phyloP scores from a whole-genome alignment of 2,113 vertebrate genomes.

The Sterna hirundo region DNA sequence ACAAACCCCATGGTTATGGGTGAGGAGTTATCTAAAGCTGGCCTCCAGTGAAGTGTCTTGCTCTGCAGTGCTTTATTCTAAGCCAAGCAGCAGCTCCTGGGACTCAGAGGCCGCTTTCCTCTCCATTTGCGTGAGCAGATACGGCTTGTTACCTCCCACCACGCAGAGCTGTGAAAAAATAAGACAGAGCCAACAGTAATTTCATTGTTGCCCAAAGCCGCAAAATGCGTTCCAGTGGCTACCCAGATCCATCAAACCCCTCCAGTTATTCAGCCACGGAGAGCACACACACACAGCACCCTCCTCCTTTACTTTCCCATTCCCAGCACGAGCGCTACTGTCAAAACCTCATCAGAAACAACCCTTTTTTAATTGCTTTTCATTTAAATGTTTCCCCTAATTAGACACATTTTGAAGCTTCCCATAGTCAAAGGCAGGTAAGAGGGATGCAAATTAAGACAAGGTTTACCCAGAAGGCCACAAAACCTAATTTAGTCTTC shows the following conservation, averaged over 20 bases:
- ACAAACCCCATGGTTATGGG: not conserved
- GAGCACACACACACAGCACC: accelerated
- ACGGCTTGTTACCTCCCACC: not conserved
- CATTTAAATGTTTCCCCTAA: not conserved
- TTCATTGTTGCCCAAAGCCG: not conserved
- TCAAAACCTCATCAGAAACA: not conserved
- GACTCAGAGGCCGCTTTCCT: not conserved
- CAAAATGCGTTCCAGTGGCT: not conserved
- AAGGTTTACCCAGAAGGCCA: not conserved
- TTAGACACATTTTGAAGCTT: not conserved
- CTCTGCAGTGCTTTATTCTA: not conserved
- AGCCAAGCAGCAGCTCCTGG: accelerated
- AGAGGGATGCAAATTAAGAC: not conserved
- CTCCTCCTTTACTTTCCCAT: not conserved
- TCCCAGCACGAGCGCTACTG: accelerated
- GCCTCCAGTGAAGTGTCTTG: not conserved
- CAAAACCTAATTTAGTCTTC: not conserved
- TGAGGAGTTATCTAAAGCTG: not conserved
- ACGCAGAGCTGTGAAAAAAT: not conserved
- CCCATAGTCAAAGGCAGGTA: not conserved
- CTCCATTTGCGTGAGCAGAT: not conserved
- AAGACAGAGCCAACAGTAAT: not conserved
- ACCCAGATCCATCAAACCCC: not conserved
- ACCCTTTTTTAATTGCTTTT: not conserved
- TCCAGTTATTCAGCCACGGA: not conserved